Base-by-base conservation (phyloP, 2,113 vertebrate genomes). In the Ophiodon elongatus region DNA sequence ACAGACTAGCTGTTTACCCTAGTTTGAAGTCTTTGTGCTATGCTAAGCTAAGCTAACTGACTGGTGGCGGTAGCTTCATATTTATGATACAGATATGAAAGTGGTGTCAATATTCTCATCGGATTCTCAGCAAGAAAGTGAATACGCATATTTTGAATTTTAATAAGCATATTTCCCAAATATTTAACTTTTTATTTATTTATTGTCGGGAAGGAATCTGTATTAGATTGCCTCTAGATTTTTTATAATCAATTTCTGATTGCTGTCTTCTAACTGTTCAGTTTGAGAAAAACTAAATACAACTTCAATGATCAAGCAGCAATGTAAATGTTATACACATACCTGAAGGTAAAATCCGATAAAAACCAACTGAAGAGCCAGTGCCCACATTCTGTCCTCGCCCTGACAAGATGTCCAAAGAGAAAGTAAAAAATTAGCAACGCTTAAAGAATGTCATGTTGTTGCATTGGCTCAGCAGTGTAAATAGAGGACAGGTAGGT, bases 341-440 rank as follows among this genome's bases (percentile, higher is more conserved):
- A 93, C 91, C 93, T 91, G 85, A 3, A 87, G 33, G 35, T 6
- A 56, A 8, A 88, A 78, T 41, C 56, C 69, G 27, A 73, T 27
- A 27, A 87, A 10, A 65, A 65, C 15, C 63, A 88, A 17, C 10
- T 71, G 82, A 62, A 92, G 62, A 41, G 37, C 13, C 71, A 56
- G 35, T 0, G 14, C 65, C 86, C 74, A 69, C 91, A 93, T 93
- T 0, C 31, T 90, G 84, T 41, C 45, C 50, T 68, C 47, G 1
- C 1, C 52, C 70, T 78, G 4, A 15, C 6, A 37, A 47, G 47
- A 45, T 1, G 10, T 63, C 23, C 25, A 37, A 8, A 29, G 11
- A 78, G 25, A 71, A 54, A 67, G 27, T 21, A 2, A 71, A 60
- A 35, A 27, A n/a, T 78, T 3, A 80, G 14, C 37, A 52, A 21